phyloP scores from a whole-genome alignment of 2,797 vertebrate genomes.

The Hypotaenidia okinawae region DNA sequence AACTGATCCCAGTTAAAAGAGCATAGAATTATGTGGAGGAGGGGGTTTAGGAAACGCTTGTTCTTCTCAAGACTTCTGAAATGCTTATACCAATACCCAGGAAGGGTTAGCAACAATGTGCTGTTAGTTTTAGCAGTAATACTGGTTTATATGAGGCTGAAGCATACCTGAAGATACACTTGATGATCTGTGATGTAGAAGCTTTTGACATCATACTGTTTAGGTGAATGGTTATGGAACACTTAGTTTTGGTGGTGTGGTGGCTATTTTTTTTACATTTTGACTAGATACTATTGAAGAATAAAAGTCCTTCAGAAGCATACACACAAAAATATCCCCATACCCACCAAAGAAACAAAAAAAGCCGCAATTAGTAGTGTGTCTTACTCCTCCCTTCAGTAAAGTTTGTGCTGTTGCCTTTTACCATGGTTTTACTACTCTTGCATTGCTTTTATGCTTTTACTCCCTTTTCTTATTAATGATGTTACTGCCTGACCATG shows the following conservation, averaged over 20 bases:
- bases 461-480: background rate
- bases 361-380: rapidly evolving
- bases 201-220: background rate
- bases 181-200: background rate
- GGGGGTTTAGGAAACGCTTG: background rate
- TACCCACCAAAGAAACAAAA: no score
- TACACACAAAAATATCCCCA: rapidly evolving
- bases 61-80: background rate
- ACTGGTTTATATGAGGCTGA: background rate
- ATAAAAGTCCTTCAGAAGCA: background rate
- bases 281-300: background rate
- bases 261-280: background rate
- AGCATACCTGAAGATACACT: rapidly evolving
- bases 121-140: background rate
- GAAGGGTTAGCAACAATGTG: background rate
- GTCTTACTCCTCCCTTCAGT: background rate
- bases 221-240: background rate
- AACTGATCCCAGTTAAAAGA: background rate
- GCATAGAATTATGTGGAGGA: background rate
- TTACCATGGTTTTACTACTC: background rate
- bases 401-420: background rate
- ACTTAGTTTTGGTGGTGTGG: background rate
- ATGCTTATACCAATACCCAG: rapidly evolving
- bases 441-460: background rate
- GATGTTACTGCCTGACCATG: background rate